Percentiles rank a stretch among this genome's conserved stretches.
Conservation (phyloP, 2,888 invertebrate species). For the Chymomyza fuscimana region DNA sequence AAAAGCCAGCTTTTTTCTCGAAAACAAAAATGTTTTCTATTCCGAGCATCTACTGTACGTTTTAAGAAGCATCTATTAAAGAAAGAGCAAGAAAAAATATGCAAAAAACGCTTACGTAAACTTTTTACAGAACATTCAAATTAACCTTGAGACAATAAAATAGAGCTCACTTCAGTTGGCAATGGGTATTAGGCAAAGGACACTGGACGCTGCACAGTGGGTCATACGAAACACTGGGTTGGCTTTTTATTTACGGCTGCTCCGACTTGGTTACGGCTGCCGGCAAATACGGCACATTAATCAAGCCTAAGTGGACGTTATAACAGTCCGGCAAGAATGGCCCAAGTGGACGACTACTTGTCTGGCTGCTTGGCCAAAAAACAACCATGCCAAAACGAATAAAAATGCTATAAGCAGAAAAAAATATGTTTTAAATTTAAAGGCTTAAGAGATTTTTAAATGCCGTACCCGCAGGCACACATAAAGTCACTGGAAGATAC, state of each 20-base stretch:
- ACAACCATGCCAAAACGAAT: neutral
- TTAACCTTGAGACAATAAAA: constrained; percentile 69
- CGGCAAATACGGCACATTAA: constrained; percentile 57
- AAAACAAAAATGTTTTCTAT: no score
- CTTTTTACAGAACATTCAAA: constrained; percentile 53
- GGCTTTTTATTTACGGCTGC: constrained; percentile 40
- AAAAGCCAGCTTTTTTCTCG: no score
- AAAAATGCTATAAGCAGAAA: neutral
- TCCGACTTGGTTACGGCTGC: constrained; percentile 11
- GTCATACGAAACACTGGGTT: constrained; percentile 4
- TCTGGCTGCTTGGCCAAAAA: neutral
- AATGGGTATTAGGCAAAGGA: neutral
- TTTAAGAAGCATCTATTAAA: neutral
- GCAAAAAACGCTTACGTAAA: neutral
- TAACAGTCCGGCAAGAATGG: constrained; percentile 37
- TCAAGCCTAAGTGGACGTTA: constrained; percentile 67
- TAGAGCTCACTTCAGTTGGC: constrained; percentile 36
- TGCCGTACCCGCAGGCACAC: neutral
- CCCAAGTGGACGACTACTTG: constrained; percentile 15
- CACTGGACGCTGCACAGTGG: constrained; percentile 16
- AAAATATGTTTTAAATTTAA: constrained; percentile 1
- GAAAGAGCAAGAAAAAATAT: neutral
- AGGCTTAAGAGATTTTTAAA: neutral
- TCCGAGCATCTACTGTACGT: no score
- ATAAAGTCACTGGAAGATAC: neutral